Percentiles rank a stretch among this genome's conserved stretches.
These are phyloP conservation scores for Hassar affinis DNA, from an alignment of 2,113 vertebrate genomes.

Conservation along the genomic window DNA sequence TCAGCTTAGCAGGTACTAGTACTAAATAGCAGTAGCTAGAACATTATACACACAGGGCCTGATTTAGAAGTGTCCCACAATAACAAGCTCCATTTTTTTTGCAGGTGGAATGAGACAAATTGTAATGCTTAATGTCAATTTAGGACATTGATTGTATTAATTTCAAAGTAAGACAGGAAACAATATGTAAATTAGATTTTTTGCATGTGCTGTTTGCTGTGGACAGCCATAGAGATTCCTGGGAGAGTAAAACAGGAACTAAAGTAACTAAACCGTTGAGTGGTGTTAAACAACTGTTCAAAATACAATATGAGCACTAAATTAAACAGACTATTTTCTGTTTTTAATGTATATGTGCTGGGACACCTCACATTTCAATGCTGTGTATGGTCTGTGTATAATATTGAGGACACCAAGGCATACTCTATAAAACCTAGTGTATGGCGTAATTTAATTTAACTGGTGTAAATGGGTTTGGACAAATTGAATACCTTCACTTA, in stretches of 20 bases:
- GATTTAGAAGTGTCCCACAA: not conserved
- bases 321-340: not conserved
- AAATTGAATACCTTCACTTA: conserved; percentile 5
- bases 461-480: not conserved
- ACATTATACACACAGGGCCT: not conserved
- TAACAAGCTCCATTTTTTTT: not conserved
- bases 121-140: not conserved
- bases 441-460: not conserved
- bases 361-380: not conserved
- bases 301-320: not conserved
- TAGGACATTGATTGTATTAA: not conserved
- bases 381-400: not conserved
- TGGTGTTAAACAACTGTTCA: not conserved
- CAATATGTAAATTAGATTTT: not conserved
- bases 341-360: not conserved
- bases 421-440: not conserved
- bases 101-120: not conserved
- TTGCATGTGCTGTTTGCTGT: not conserved
- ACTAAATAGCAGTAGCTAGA: not conserved
- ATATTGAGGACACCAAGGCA: not conserved
- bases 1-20: not conserved
- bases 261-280: not conserved
- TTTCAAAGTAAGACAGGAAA: not conserved
- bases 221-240: not conserved
- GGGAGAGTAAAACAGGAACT: not conserved